Evolutionary conservation across 2,113 vertebrate genomes (phyloP).

Genomic region (Jacana jacana): DNA sequence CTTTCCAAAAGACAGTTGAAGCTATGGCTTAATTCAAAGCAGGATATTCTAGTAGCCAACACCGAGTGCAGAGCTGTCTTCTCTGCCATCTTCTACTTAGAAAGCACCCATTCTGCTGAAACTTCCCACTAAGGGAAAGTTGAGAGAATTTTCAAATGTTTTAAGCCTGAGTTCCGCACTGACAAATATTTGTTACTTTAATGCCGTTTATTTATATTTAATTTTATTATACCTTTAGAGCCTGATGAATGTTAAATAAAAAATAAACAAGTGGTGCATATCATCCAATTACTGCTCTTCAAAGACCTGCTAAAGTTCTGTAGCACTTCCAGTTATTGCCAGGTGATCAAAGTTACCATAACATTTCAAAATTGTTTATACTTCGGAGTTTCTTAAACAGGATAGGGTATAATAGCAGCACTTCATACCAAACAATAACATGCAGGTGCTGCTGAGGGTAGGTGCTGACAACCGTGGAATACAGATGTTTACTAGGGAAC

Average conservation of each 20-base stretch:
- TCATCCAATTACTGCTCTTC: conserved; percentile 14
- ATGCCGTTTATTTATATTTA: neutral
- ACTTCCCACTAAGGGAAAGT: neutral
- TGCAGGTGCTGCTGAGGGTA: neutral
- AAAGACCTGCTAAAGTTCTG: neutral
- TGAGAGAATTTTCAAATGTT: neutral
- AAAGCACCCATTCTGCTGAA: neutral
- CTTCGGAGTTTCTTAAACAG: neutral
- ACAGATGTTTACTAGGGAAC: neutral
- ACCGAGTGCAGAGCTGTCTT: neutral
- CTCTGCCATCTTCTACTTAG: neutral
- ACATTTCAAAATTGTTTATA: conserved; percentile 15
- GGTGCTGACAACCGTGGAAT: neutral
- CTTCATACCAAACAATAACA: neutral
- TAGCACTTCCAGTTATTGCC: neutral
- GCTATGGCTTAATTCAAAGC: neutral
- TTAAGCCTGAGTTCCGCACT: neutral
- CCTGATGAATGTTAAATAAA: conserved; percentile 28
- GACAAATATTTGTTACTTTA: neutral
- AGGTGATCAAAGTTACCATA: conserved; percentile 11
- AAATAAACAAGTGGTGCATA: neutral
- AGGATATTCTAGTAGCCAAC: neutral
- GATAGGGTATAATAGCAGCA: neutral
- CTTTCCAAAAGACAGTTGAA: neutral
- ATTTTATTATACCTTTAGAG: neutral